Percentiles rank a stretch among this genome's conserved stretches.
These are phyloP conservation scores for Diadophis punctatus DNA, from an alignment of 2,113 vertebrate species.

Conservation along the genomic window DNA sequence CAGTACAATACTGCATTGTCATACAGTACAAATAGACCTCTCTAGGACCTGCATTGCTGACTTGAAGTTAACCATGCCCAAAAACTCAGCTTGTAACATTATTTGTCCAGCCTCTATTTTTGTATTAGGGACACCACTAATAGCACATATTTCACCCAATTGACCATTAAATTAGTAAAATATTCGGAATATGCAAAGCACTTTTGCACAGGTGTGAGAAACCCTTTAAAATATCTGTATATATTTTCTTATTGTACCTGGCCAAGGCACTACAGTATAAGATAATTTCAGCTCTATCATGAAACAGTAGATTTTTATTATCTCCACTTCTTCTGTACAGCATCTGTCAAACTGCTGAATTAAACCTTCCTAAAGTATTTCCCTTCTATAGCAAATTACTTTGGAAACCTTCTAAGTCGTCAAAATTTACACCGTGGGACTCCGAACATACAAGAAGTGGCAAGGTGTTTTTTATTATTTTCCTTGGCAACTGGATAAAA, in stretches of 20 bases:
- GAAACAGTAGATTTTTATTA: background rate
- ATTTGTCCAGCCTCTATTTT: background rate
- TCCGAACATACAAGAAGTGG: background rate
- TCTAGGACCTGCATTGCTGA: background rate
- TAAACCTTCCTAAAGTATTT: background rate
- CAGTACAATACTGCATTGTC: background rate
- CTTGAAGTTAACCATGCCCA: background rate
- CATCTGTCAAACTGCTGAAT: background rate
- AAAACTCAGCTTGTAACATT: background rate
- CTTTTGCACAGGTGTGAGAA: background rate
- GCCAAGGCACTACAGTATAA: background rate
- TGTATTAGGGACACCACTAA: background rate
- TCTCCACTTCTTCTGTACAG: background rate
- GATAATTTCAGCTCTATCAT: background rate
- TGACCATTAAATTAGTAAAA: background rate
- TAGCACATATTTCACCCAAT: background rate
- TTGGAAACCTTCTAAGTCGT: background rate
- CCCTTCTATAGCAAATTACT: background rate
- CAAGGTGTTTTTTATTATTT: slow-evolving; percentile 14
- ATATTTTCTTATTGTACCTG: background rate
- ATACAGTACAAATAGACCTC: background rate
- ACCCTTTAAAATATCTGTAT: background rate
- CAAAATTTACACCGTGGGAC: background rate
- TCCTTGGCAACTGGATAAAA: slow-evolving; percentile 13
- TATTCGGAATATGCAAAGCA: background rate